phyloP scores from a whole-genome alignment of 2,797 vertebrate species.

The Brachyrhaphis roseni region DNA sequence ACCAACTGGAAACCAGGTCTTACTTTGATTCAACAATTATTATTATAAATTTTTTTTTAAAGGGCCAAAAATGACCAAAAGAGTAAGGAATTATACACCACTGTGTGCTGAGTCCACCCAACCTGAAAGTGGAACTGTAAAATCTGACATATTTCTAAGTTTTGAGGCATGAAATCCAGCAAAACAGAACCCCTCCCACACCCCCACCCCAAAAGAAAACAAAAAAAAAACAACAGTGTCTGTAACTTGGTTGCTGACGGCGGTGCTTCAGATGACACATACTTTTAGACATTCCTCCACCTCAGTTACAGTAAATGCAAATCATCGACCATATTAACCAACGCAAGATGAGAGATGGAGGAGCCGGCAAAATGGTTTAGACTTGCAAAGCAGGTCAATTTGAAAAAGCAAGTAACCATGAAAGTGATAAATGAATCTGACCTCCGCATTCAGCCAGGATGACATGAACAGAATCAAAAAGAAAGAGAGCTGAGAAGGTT shows the following conservation, averaged over 20 bases:
- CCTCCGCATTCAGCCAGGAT: slow-evolving; percentile 40
- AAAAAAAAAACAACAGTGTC: background rate
- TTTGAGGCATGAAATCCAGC: slow-evolving; percentile 29
- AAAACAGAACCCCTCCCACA: slow-evolving; percentile 3
- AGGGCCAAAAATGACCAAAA: slow-evolving; percentile 41
- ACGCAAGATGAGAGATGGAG: slow-evolving; percentile 69
- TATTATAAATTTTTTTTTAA: slow-evolving; percentile 8
- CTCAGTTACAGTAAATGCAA: slow-evolving; percentile 68
- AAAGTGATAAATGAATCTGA: slow-evolving; percentile 74
- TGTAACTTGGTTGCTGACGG: slow-evolving; percentile 27
- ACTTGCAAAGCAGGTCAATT: slow-evolving; percentile 47
- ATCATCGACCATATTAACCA: slow-evolving; percentile 47
- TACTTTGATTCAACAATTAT: slow-evolving; percentile 28
- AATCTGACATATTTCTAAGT: slow-evolving; percentile 24
- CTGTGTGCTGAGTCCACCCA: slow-evolving; percentile 35
- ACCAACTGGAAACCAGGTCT: slow-evolving; percentile 37
- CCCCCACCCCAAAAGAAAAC: too few relatives aligned
- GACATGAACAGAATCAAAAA: slow-evolving; percentile 29
- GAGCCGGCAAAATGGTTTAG: slow-evolving; percentile 14
- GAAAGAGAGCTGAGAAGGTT: slow-evolving; percentile 58
- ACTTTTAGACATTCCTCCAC: slow-evolving; percentile 51
- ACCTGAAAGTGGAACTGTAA: slow-evolving; percentile 25
- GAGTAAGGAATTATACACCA: slow-evolving; percentile 47
- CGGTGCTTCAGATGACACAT: slow-evolving; percentile 26
- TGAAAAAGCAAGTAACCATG: slow-evolving; percentile 86